Evolutionary conservation across 1,140 invertebrate species (phyloP), one percentile per base, ranked within the genome.

Genomic region (Nixonia krombeini): DNA sequence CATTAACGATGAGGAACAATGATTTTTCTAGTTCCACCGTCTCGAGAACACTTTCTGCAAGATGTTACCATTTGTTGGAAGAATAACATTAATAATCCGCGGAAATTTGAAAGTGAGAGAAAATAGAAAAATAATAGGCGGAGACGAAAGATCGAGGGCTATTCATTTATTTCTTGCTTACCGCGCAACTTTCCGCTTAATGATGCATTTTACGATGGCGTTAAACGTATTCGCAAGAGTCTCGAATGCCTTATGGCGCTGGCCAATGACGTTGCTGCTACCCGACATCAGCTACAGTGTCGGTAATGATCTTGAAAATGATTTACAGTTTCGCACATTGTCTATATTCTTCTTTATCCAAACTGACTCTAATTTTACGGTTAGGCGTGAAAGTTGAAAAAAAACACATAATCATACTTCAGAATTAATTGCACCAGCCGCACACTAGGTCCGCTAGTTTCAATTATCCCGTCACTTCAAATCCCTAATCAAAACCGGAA

Each of bases 241-340:
- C 12, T n/a, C 25, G 29, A 3, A 28, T 8, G 31, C 38, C 37
- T 49, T 50, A 37, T 59, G 44, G 51, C 15, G 28, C 26, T 21
- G 8, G 44, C 33, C 40, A 45, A 3, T 17, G 9, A 35, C 18
- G 29, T 15, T 53, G 52, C 50, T 16, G 41, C 17, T 18, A 47
- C 21, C 6, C 6, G 49, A 52, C 23, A 37, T 21, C 31, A 21
- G 23, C 31, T 38, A 35, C 25, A 59, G 57, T 29, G 51, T 33
- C 25, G 21, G 53, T 66, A 74, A 68, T 65, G 63, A 70, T 57
- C 55, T 45, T 38, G 7, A 9, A 59, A 68, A 73, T 75, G 73
- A 75, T 73, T 73, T 75, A 75, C 64, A 58, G 58, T 70, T 63
- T 67, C 47, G 46, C 52, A 37, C 17, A 64, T 56, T 57, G 61